Conservation (phyloP, 2,797 vertebrate species). For the Meriones psammophilus region DNA sequence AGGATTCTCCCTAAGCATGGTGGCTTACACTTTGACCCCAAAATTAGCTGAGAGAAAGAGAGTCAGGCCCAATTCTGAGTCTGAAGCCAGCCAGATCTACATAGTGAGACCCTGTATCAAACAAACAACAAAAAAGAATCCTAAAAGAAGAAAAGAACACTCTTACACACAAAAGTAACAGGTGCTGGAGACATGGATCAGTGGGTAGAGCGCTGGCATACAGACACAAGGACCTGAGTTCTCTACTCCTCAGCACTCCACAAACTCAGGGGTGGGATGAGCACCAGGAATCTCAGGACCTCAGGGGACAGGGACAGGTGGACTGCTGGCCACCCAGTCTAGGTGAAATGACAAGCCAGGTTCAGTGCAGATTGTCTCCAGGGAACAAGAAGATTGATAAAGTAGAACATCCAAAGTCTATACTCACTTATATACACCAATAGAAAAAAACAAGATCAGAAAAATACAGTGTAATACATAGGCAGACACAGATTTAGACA, state of each 20-base stretch:
- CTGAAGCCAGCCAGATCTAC: not conserved
- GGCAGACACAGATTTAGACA: not conserved
- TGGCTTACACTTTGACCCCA: not conserved
- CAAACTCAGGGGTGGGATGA: not conserved
- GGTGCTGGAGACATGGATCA: not conserved
- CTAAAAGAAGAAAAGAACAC: not conserved
- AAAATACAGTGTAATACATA: constrained; percentile 30
- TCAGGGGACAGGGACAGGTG: not conserved
- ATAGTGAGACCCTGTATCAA: not conserved
- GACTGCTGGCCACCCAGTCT: not conserved
- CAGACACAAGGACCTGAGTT: not conserved
- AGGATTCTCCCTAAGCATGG: not conserved
- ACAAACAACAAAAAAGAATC: not conserved
- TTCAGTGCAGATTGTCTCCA: not conserved
- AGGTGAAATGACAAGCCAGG: not conserved
- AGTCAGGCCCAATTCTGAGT: too few species aligned
- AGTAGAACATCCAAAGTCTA: not conserved
- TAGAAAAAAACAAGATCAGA: not conserved
- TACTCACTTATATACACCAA: not conserved
- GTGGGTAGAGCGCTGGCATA: not conserved
- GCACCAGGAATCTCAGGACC: not conserved
- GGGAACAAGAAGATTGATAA: not conserved
- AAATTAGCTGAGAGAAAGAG: too few species aligned
- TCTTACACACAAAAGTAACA: not conserved
- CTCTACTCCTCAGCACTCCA: not conserved